Percentiles rank a stretch among this genome's conserved stretches.
Evolutionary conservation across 2,888 invertebrate genomes (phyloP).

Genomic region (Dasysyrphus tricinctus): DNA sequence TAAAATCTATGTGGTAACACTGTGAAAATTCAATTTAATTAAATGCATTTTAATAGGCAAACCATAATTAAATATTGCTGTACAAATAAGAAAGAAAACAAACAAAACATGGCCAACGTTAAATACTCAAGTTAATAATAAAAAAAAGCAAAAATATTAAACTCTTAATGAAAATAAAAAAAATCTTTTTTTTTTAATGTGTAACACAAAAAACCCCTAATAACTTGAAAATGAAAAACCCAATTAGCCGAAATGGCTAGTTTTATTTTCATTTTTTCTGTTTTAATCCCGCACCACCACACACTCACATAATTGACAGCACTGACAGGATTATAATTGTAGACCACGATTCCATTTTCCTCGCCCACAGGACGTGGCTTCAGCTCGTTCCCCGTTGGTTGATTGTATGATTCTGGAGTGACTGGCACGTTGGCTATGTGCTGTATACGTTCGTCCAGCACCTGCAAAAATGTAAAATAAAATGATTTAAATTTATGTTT

Average conservation of each 20-base stretch:
- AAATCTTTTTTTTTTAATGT: background rate
- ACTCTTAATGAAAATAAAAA: constrained; percentile 46
- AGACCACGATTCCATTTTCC: constrained; percentile 92
- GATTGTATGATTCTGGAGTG: constrained; percentile 92
- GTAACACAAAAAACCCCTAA: constrained; percentile 40
- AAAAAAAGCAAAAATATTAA: constrained; percentile 36
- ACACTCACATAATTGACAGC: constrained; percentile 93
- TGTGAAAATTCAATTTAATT: constrained; percentile 58
- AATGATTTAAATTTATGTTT: constrained; percentile 43
- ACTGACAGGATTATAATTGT: constrained; percentile 93
- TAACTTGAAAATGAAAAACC: constrained; percentile 58
- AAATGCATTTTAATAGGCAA: constrained; percentile 56
- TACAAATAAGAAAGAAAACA: constrained; percentile 21
- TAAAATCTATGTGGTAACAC: constrained; percentile 30
- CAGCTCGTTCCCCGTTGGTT: constrained; percentile 90
- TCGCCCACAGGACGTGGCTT: constrained; percentile 94
- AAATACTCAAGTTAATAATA: constrained; percentile 9
- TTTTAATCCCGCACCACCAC: background rate
- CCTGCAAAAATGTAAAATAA: constrained; percentile 84
- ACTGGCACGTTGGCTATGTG: constrained; percentile 90
- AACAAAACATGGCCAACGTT: constrained; percentile 33
- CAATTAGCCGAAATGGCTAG: constrained; percentile 58
- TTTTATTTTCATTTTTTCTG: constrained; percentile 13
- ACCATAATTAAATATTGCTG: constrained; percentile 54
- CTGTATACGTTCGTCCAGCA: constrained; percentile 91